Conservation (phyloP, 2,113 vertebrate species). For the Phaethornis superciliosus region DNA sequence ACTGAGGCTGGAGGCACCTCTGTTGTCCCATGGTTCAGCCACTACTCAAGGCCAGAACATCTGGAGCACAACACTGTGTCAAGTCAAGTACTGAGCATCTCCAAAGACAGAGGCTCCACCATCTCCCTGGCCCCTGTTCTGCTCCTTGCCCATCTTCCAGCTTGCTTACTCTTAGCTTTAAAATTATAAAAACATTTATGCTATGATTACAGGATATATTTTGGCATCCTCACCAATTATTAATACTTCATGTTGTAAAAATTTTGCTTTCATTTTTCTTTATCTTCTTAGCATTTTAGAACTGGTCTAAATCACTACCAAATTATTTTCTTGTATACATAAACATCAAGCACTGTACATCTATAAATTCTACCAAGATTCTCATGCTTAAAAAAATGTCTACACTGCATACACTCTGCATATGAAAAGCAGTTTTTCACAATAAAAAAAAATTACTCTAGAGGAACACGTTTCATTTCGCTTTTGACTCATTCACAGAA, state of each 20-base stretch:
- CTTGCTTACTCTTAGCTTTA: neutral
- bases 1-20: fast-evolving
- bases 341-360: neutral
- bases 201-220: neutral
- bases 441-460: neutral
- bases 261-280: neutral
- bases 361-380: neutral
- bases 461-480: neutral
- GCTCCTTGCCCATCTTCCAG: neutral
- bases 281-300: neutral
- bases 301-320: neutral
- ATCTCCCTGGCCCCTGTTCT: neutral
- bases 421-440: neutral
- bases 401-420: neutral
- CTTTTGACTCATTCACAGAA: neutral
- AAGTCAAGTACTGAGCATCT: neutral
- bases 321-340: neutral
- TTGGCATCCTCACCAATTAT: neutral
- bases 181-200: neutral
- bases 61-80: neutral
- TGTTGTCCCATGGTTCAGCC: neutral
- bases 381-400: neutral
- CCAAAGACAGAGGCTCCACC: neutral
- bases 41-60: neutral
- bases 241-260: neutral